Base-by-base conservation (phyloP, 2,113 vertebrate species). In the Syngnathoides biaculeatus region DNA sequence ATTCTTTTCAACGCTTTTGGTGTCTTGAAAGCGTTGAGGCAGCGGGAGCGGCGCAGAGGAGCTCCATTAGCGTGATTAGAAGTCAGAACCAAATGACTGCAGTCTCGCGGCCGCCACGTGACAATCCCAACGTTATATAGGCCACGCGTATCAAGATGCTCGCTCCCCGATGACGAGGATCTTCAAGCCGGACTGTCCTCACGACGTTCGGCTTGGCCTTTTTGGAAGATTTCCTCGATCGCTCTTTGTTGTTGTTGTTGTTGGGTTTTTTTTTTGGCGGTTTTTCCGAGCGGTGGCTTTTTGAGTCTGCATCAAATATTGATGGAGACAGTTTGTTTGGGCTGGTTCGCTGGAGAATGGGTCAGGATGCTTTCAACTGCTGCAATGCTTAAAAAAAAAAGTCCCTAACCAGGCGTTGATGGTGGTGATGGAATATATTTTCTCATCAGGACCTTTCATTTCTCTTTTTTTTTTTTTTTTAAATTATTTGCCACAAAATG, bases 31-130 rank as follows among this genome's bases (percentile, higher is more conserved):
- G n/a, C n/a, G n/a, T 66, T 65, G 30, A 42, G 2, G 20, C 40
- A 10, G 2, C 26, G 24, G 38, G 69, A 61, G 43, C 20, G 22
- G 35, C 14, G 30, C 13, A 66, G 27, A 50, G 68, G 20, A 73
- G 64, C 77, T 78, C 86, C 82, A 89, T 89, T 89, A 86, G 82
- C 78, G 85, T 91, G 90, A 90, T 91, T 89, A 89, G 90, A 91
- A 88, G 69, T 85, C 87, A 83, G 88, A 88, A 85, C 88, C 84
- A 89, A 91, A 90, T 81, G 86, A 77, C 80, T 88, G 78, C 73
- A 72, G 82, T 87, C 83, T 86, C 74, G 5, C 67, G 50, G 71
- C 81, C 86, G 84, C 79, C 84, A 86, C 81, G 78, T 86, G 87
- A 90, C 87, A 65, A 71, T 79, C 78, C 77, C 61, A 73, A 73